Conservation (phyloP, 64 coral and sea anemone species). For the Hydrozoanthus tunicans region DNA sequence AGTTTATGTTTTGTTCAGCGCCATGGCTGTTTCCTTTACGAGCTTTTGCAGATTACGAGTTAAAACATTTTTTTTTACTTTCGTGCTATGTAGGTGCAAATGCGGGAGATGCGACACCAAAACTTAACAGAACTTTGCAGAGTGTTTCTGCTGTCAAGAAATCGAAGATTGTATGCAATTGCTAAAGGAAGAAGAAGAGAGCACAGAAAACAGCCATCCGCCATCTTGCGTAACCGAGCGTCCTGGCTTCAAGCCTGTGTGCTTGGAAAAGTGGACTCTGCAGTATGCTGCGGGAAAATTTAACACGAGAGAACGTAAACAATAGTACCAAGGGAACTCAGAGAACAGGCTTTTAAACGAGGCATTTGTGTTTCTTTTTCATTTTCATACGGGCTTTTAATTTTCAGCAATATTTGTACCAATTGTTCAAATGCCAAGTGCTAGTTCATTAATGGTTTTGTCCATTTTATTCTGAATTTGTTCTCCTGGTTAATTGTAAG, state of each 20-base stretch:
- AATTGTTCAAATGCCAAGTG: too few relatives aligned
- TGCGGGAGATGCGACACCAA: background rate
- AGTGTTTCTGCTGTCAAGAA: constrained; percentile 19
- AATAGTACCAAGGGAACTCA: background rate
- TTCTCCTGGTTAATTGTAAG: too few relatives aligned
- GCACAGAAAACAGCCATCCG: background rate
- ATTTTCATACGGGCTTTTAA: too few relatives aligned
- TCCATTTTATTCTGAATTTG: too few relatives aligned
- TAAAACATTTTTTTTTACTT: background rate
- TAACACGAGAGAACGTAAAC: constrained; percentile 27
- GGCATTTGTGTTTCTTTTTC: too few relatives aligned
- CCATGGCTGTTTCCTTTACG: constrained; percentile 10
- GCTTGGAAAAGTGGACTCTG: constrained; percentile 26
- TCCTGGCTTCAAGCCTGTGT: constrained; percentile 10
- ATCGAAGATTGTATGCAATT: constrained; percentile 19
- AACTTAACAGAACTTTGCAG: background rate
- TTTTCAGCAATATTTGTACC: too few relatives aligned
- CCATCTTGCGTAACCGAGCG: constrained; percentile 4
- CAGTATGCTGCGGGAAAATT: constrained; percentile 23
- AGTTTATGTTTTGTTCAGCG: background rate
- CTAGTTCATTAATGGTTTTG: too few relatives aligned
- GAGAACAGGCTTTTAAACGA: background rate
- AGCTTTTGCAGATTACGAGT: background rate
- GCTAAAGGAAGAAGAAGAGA: background rate
- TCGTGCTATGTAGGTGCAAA: background rate